These are phyloP conservation scores for Halyomorpha halys DNA, from an alignment of 1,140 invertebrate species.

Conservation along the genomic window DNA sequence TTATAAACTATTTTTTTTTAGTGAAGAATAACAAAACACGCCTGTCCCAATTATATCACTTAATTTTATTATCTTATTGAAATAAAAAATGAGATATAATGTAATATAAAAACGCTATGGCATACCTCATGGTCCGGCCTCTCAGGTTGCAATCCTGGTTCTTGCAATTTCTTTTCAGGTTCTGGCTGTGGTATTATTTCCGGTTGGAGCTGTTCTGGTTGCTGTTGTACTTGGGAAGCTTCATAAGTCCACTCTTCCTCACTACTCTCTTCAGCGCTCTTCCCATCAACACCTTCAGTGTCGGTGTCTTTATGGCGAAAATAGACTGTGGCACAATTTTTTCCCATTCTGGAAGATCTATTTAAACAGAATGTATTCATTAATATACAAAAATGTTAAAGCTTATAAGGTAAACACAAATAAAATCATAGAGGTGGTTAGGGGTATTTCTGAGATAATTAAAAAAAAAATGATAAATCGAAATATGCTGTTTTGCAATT, in stretches of 20 bases:
- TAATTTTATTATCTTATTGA: no score
- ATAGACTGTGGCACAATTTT: constrained; percentile 70
- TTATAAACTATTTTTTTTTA: no score
- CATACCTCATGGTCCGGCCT: constrained; percentile 15
- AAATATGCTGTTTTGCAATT: no score
- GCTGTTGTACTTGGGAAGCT: constrained; percentile 33
- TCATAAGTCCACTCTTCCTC: constrained; percentile 64
- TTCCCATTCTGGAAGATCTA: constrained; percentile 60
- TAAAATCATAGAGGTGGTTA: no score
- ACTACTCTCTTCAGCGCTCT: constrained; percentile 49
- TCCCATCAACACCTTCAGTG: constrained; percentile 47
- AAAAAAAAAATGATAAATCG: no score
- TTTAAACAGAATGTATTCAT: no score
- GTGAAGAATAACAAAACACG: no score
- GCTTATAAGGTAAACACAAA: no score
- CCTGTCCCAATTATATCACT: no score
- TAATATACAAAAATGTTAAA: not conserved
- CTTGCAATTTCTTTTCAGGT: not conserved
- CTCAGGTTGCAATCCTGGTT: not conserved
- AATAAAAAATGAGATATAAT: no score
- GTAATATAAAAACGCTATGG: no score
- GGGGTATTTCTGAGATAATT: no score
- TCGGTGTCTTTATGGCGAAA: constrained; percentile 75
- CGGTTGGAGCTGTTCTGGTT: constrained; percentile 28
- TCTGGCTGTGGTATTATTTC: constrained; percentile 17